Evolutionary conservation across 2,797 vertebrate genomes (phyloP).

Genomic region (Tragelaphus oryx): DNA sequence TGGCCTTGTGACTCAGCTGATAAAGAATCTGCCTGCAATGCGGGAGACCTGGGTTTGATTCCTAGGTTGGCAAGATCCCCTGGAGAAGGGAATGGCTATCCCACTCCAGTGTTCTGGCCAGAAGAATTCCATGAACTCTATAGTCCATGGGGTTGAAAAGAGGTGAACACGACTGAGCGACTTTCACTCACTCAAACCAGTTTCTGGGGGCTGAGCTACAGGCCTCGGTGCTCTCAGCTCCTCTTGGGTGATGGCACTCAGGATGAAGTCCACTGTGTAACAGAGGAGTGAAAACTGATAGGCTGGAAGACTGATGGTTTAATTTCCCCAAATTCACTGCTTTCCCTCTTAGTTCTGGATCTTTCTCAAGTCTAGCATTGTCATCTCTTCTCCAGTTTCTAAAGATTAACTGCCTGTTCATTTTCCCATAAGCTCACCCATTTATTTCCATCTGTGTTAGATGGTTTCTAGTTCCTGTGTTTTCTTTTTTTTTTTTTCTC

Average conservation of each 20-base stretch:
- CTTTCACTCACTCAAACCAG: neutral
- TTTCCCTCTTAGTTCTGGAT: neutral
- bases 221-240: accelerated
- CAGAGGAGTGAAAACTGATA: neutral
- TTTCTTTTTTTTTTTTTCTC: neutral
- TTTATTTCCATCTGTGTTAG: neutral
- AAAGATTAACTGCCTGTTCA: neutral
- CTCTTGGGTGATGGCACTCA: neutral
- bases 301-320: neutral
- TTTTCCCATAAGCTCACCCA: neutral
- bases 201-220: neutral
- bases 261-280: neutral
- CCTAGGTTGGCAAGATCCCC: neutral
- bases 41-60: neutral
- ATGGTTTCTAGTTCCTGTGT: neutral
- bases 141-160: neutral
- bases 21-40: neutral
- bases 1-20: neutral
- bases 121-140: neutral
- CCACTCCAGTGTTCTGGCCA: neutral
- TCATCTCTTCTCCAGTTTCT: neutral
- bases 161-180: neutral
- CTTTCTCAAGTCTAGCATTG: neutral
- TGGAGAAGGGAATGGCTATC: neutral
- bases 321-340: neutral